These are phyloP conservation scores for Sebastes elongatus DNA, from an alignment of 2,797 vertebrate genomes.

Conservation along the genomic window DNA sequence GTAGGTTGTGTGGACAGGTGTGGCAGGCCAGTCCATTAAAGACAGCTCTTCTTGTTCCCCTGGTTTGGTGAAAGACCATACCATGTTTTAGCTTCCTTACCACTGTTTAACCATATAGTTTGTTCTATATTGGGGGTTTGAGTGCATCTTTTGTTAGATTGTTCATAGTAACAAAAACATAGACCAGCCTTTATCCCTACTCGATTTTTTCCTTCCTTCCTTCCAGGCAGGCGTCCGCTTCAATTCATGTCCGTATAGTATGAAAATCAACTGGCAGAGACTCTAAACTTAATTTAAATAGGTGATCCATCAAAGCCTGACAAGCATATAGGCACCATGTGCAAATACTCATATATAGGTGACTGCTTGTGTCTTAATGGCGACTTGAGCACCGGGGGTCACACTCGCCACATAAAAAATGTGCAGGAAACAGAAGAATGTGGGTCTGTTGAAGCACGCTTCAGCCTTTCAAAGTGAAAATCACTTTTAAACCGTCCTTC, in stretches of 20 bases:
- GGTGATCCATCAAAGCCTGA: neutral
- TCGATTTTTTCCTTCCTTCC: too few species aligned
- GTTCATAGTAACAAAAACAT: neutral
- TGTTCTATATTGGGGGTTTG: too few species aligned
- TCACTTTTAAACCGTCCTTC: neutral
- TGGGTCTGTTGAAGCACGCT: neutral
- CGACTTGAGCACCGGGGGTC: rapidly evolving
- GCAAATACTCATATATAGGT: neutral
- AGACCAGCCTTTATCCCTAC: too few species aligned
- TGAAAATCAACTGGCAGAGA: neutral
- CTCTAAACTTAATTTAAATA: neutral
- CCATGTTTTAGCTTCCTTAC: neutral
- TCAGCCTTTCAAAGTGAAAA: neutral
- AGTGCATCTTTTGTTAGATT: neutral
- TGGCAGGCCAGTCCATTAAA: slow-evolving; percentile 3
- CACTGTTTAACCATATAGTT: too few species aligned
- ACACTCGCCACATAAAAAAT: neutral
- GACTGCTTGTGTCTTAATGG: neutral
- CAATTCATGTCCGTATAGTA: neutral
- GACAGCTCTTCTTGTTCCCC: neutral
- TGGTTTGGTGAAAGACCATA: neutral
- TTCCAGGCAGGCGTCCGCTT: neutral
- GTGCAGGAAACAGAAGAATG: slow-evolving; percentile 4
- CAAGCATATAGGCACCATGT: neutral
- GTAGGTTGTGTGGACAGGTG: slow-evolving; percentile 30